Conservation (phyloP, 1,140 invertebrate species). For the Centruroides vittatus region DNA sequence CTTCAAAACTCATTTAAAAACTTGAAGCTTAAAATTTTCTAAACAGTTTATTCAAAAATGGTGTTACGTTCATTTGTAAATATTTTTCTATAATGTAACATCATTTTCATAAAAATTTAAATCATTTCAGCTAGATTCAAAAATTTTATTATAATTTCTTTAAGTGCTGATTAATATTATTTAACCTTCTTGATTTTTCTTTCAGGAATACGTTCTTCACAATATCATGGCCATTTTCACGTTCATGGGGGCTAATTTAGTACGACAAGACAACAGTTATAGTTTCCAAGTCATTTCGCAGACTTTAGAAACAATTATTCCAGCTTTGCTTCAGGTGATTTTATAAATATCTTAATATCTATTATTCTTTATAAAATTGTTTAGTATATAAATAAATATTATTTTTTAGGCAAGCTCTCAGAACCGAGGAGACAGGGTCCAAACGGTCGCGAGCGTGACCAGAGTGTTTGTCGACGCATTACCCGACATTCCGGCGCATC, state of each 20-base stretch:
- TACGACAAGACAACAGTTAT: slow-evolving; percentile 82
- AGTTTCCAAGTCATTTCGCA: slow-evolving; percentile 84
- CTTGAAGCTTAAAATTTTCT: too few species aligned
- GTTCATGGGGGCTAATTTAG: slow-evolving; percentile 79
- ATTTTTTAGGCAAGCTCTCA: background rate
- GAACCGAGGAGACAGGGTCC: slow-evolving; percentile 3
- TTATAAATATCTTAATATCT: background rate
- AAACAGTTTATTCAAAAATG: too few species aligned
- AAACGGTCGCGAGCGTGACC: slow-evolving; percentile 46
- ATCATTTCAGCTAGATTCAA: too few species aligned
- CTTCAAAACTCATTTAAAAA: too few species aligned
- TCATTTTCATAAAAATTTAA: too few species aligned
- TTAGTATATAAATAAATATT: too few species aligned
- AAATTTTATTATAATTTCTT: too few species aligned
- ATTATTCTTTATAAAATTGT: too few species aligned
- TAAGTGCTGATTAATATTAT: too few species aligned
- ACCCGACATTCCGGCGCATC: slow-evolving; percentile 76
- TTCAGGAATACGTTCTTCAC: slow-evolving; percentile 54
- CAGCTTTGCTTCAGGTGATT: slow-evolving; percentile 49
- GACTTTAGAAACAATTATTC: slow-evolving; percentile 78
- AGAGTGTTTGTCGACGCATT: slow-evolving; percentile 77
- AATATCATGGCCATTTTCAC: slow-evolving; percentile 92
- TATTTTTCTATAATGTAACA: too few species aligned
- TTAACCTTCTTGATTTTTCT: too few species aligned
- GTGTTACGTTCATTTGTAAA: too few species aligned